Evolutionary conservation across 2,888 invertebrate species (phyloP).

Genomic region (Chymomyza fuscimana): DNA sequence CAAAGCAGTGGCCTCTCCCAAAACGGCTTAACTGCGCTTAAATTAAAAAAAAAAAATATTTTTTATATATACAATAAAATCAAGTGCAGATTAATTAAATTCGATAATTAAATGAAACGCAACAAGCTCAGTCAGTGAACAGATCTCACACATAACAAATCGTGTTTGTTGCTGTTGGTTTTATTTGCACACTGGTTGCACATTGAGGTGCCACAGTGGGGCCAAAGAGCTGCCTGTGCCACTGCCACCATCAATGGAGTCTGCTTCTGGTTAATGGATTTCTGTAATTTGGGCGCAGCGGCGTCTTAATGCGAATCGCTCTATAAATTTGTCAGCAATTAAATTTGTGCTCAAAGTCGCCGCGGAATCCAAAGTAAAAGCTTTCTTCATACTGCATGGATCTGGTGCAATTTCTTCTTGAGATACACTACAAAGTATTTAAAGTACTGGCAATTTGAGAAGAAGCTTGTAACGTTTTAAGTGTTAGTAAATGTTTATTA

Average conservation of each 20-base stretch:
- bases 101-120: slow-evolving; percentile 45
- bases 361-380: neutral
- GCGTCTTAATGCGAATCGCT: slow-evolving; percentile 70
- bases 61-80: slow-evolving; percentile 46
- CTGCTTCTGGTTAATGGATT: slow-evolving; percentile 61
- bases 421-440: neutral
- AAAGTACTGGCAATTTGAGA: neutral
- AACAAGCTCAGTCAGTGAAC: neutral
- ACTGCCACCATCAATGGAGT: neutral
- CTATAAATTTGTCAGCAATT: slow-evolving; percentile 78
- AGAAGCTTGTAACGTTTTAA: neutral
- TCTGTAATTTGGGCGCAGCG: slow-evolving; percentile 76
- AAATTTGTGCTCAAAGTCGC: slow-evolving; percentile 36
- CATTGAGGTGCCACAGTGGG: slow-evolving; percentile 18
- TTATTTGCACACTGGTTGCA: slow-evolving; percentile 10
- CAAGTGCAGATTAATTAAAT: slow-evolving; percentile 73
- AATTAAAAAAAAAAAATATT: neutral
- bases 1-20: neutral
- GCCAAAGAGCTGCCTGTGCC: neutral
- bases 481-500: too few species aligned
- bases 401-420: slow-evolving; percentile 13
- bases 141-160: slow-evolving; percentile 5
- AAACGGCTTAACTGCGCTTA: too few species aligned
- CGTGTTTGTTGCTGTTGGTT: slow-evolving; percentile 15
- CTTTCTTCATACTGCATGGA: neutral